These are phyloP conservation scores for Pelmatolapia mariae DNA, from an alignment of 2,113 vertebrate genomes.

Conservation along the genomic window DNA sequence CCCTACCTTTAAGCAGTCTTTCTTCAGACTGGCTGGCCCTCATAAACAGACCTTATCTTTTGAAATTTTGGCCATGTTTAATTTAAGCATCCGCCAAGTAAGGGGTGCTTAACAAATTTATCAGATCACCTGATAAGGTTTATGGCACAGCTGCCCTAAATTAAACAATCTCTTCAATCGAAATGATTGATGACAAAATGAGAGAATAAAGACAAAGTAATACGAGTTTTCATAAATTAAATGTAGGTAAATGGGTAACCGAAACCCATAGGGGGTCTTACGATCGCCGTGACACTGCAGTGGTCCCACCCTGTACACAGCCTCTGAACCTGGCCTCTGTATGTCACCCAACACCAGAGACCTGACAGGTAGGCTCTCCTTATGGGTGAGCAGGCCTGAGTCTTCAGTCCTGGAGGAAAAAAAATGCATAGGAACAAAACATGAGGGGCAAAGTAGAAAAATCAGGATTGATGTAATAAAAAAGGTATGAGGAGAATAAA, in stretches of 20 bases:
- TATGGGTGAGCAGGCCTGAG: slow-evolving; percentile 84
- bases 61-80: neutral
- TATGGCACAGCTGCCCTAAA: neutral
- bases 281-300: slow-evolving; percentile 87
- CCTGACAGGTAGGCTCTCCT: slow-evolving; percentile 85
- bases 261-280: slow-evolving; percentile 69
- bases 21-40: neutral
- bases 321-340: slow-evolving; percentile 82
- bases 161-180: neutral
- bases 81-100: neutral
- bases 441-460: neutral
- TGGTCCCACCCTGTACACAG: slow-evolving; percentile 84
- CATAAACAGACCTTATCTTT: neutral
- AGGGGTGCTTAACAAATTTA: neutral
- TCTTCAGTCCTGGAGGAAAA: slow-evolving; percentile 79
- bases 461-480: neutral
- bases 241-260: neutral
- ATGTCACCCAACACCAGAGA: slow-evolving; percentile 84
- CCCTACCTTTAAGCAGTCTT: neutral
- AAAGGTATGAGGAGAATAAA: neutral
- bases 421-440: neutral
- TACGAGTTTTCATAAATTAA: neutral
- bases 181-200: neutral
- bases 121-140: neutral
- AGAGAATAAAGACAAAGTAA: neutral